Base-by-base conservation (phyloP, 2,888 invertebrate genomes). In the Anoplius nigerrimus region DNA sequence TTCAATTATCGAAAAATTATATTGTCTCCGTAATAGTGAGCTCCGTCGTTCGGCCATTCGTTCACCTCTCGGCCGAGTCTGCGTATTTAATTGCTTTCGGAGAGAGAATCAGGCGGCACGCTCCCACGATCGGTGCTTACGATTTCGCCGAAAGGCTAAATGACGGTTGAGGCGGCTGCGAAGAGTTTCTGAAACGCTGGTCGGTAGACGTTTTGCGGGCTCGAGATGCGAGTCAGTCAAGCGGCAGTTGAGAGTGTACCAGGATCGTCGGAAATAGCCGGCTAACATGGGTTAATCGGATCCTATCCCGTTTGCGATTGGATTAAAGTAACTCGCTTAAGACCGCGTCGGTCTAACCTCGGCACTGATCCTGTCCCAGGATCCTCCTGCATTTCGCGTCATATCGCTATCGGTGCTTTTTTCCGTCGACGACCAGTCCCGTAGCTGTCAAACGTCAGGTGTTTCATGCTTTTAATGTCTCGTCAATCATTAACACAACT, bases 301-400 rank as follows among this genome's bases (percentile, higher is more conserved):
- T 80, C 79, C 66, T 72, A 74, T 80, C 78, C 74, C 76, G 78
- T 80, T 80, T 78, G 78, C 71, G 65, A 78, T 80, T 80, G 76
- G 76, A 80, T 80, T 80, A 79, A 79, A 79, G 79, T 79, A 79
- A 79, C 76, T 79, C 74, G 76, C 70, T 79, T 79, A 79, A 79
- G 76, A 76, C 71, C 70, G 43, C 63, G 66, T 63, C 79, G 71
- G 72, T 74, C 68, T 76, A 79, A 79, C 72, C 76, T 72, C 76
- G 71, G 67, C 80, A 79, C 79, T 78, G 79, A 78, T 76, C 72
- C 79, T 72, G 76, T 76, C 79, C 76, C 69, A 76, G 76, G 78
- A 70, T 34, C 6, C 11, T 34, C 34, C 11, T 34, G 69, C 56
- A 67, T 69, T 66, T 60, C 62, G 56, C 61, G 68, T 34, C 8